A percentile compares a stretch with the other conserved stretches of the same genome.
Conservation (phyloP, 2,797 vertebrate species). For the Calcarius lapponicus region DNA sequence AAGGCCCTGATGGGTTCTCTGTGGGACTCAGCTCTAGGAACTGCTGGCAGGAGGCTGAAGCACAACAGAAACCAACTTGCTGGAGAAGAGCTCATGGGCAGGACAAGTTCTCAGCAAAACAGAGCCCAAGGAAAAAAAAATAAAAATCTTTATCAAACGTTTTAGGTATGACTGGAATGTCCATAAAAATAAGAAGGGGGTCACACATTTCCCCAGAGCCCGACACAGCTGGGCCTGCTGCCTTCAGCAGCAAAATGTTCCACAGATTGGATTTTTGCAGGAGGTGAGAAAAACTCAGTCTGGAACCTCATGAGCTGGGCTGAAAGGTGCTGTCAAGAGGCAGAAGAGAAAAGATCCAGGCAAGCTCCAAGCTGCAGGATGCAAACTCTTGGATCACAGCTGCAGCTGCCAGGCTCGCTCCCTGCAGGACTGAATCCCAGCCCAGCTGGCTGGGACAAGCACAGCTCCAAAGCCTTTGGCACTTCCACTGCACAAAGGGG, state of each 20-base stretch:
- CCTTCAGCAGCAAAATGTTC: not conserved
- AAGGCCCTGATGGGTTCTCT: not conserved
- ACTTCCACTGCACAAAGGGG: not conserved
- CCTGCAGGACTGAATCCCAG: not conserved
- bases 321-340: not conserved
- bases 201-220: slow-evolving; percentile 52
- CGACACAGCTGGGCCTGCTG: not conserved
- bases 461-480: not conserved
- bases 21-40: not conserved
- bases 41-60: not conserved
- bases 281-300: not conserved
- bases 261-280: not conserved
- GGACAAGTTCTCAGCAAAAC: not conserved
- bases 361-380: not conserved
- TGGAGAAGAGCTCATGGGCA: not conserved
- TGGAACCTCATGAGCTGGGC: not conserved
- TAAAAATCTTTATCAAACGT: not conserved
- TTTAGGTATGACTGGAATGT: slow-evolving; percentile 49
- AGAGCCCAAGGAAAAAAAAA: not conserved
- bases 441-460: not conserved
- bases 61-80: not conserved
- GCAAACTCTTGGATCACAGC: not conserved
- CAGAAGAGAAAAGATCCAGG: not conserved
- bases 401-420: not conserved
- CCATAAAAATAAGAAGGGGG: slow-evolving; percentile 45